Evolutionary conservation across 2,113 vertebrate species (phyloP).

Genomic region (Pteropus alecto): DNA sequence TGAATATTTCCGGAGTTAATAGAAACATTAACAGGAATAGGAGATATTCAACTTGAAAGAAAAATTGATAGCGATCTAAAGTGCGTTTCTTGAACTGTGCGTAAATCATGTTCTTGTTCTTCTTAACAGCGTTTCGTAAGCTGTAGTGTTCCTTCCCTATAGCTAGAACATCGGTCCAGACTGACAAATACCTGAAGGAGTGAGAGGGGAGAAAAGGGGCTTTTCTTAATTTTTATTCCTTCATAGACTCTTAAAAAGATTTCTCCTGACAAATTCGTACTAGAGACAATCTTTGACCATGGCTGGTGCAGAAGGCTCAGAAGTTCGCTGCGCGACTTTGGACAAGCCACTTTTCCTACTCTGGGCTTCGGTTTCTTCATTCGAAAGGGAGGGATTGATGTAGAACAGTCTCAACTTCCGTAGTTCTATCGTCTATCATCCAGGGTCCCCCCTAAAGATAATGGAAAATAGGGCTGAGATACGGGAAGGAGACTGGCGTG

Average conservation of each 20-base stretch:
- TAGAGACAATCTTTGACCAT: neutral
- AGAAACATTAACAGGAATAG: neutral
- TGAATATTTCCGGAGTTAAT: conserved; percentile 22
- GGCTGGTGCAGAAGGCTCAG: neutral
- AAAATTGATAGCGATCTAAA: neutral
- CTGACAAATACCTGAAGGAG: neutral
- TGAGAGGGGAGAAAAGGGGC: neutral
- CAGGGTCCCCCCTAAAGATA: neutral
- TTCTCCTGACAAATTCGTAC: neutral
- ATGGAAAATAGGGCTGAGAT: neutral
- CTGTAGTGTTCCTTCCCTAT: neutral
- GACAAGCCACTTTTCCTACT: neutral
- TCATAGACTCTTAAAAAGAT: neutral
- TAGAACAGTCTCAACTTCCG: neutral
- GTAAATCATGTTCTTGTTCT: neutral
- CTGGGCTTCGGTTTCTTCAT: neutral
- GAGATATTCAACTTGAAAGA: neutral
- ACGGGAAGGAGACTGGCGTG: no score
- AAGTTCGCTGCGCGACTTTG: neutral
- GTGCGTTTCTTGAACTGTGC: neutral
- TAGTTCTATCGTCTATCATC: neutral
- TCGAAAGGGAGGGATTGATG: neutral
- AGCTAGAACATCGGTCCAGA: neutral
- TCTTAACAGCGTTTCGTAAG: neutral
- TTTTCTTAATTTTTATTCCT: neutral